phyloP scores from a whole-genome alignment of 2,888 invertebrate genomes.

The Phorcus lineatus region DNA sequence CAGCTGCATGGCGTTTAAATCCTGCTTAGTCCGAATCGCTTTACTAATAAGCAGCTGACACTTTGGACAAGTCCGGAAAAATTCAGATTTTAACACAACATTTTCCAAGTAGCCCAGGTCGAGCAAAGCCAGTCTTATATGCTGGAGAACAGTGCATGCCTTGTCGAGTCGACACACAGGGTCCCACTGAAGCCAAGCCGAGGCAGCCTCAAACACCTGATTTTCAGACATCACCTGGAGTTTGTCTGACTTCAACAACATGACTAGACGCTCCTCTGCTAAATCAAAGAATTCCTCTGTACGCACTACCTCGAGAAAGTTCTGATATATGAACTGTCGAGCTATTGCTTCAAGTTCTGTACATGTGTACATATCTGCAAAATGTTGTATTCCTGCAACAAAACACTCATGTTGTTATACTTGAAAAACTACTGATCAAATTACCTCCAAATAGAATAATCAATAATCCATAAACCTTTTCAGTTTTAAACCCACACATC shows the following conservation, averaged over 20 bases:
- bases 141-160: constrained; percentile 66
- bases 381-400: constrained; percentile 68
- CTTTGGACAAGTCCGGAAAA: constrained; percentile 69
- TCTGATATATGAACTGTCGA: constrained; percentile 68
- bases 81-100: constrained; percentile 68
- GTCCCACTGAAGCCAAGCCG: constrained; percentile 69
- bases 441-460: too few species aligned
- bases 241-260: constrained; percentile 67
- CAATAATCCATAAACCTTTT: too few species aligned
- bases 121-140: constrained; percentile 68
- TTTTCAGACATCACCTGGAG: constrained; percentile 68
- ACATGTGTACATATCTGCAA: constrained; percentile 73
- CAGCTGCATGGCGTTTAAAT: constrained; percentile 59
- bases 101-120: constrained; percentile 68
- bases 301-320: constrained; percentile 70
- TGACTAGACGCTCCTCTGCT: constrained; percentile 62
- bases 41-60: constrained; percentile 70
- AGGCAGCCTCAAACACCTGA: constrained; percentile 70
- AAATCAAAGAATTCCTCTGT: constrained; percentile 72
- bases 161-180: constrained; percentile 48
- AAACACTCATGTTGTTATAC: background rate
- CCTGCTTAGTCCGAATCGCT: constrained; percentile 66
- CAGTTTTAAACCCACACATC: too few species aligned
- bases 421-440: background rate
- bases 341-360: constrained; percentile 68